Conservation (phyloP, 2,888 invertebrate genomes). For the Pachycephus smyrnensis region DNA sequence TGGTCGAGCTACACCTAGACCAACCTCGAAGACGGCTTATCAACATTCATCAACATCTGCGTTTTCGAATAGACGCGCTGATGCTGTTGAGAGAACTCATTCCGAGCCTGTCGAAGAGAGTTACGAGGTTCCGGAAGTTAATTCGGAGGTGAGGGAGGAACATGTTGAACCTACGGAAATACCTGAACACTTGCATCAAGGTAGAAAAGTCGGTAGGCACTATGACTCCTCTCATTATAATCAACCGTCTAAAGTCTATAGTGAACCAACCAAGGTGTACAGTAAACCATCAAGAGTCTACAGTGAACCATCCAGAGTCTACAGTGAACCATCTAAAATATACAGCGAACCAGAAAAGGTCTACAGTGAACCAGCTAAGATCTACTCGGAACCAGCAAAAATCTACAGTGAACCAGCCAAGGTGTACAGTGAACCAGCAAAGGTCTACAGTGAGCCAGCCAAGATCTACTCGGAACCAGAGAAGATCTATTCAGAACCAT, state of each 20-base stretch:
- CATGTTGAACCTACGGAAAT: slow-evolving; percentile 57
- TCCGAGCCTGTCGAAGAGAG: slow-evolving; percentile 54
- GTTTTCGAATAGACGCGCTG: neutral
- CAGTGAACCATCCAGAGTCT: slow-evolving; percentile 63
- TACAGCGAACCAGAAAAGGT: slow-evolving; percentile 69
- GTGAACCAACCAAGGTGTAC: slow-evolving; percentile 69
- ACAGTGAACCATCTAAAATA: slow-evolving; percentile 62
- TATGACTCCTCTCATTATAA: slow-evolving; percentile 47
- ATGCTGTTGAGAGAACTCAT: slow-evolving; percentile 21
- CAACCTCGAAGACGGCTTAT: slow-evolving; percentile 24
- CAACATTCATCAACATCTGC: neutral
- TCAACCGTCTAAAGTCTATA: slow-evolving; percentile 70
- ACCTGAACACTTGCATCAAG: slow-evolving; percentile 62
- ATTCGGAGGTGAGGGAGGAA: slow-evolving; percentile 49
- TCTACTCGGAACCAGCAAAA: slow-evolving; percentile 72
- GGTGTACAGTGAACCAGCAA: slow-evolving; percentile 66
- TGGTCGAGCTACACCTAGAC: slow-evolving; percentile 47
- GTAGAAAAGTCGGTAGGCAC: slow-evolving; percentile 66
- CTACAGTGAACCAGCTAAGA: slow-evolving; percentile 73
- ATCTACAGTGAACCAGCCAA: slow-evolving; percentile 70
- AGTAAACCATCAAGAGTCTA: slow-evolving; percentile 66
- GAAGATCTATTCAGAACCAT: slow-evolving; percentile 67
- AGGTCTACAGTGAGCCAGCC: slow-evolving; percentile 62
- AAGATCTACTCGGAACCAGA: slow-evolving; percentile 63
- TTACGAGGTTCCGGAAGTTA: slow-evolving; percentile 51